A percentile compares a stretch with the other conserved stretches of the same genome.
These are phyloP conservation scores for Littorina saxatilis DNA, from an alignment of 1,140 invertebrate genomes.

Conservation along the genomic window DNA sequence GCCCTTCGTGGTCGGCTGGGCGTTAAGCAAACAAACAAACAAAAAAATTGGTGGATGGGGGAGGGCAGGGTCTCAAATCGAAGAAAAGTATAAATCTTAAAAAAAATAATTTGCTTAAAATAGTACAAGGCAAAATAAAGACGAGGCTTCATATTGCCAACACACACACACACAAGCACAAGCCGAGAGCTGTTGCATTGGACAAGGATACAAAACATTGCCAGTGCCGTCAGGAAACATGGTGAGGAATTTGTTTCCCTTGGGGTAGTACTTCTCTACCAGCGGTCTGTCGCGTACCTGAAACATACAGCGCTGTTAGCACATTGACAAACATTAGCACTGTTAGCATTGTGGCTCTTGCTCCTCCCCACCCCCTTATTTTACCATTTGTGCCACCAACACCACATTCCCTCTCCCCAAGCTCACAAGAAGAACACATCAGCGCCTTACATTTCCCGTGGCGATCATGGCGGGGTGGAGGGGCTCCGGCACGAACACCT, in stretches of 20 bases:
- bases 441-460: conserved; percentile 53
- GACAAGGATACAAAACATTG: conserved; percentile 74
- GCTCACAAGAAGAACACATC: background rate
- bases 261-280: conserved; percentile 71
- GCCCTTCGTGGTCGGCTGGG: no score
- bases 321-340: background rate
- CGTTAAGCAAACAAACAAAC: no score
- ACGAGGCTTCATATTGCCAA: no score
- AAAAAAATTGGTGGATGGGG: no score
- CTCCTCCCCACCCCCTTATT: background rate
- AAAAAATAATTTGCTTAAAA: no score
- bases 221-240: conserved; percentile 75
- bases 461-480: conserved; percentile 57
- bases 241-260: conserved; percentile 71
- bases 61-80: no score
- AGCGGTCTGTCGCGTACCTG: conserved; percentile 60
- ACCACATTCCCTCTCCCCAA: background rate
- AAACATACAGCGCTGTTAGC: conserved; percentile 28
- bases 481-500: conserved; percentile 67
- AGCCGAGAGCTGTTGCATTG: no score
- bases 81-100: no score
- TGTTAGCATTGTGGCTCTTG: background rate
- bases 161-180: no score
- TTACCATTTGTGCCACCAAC: no score
- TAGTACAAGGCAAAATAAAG: no score